Conservation (phyloP, 2,888 invertebrate genomes). For the Subacronicta megacephala region DNA sequence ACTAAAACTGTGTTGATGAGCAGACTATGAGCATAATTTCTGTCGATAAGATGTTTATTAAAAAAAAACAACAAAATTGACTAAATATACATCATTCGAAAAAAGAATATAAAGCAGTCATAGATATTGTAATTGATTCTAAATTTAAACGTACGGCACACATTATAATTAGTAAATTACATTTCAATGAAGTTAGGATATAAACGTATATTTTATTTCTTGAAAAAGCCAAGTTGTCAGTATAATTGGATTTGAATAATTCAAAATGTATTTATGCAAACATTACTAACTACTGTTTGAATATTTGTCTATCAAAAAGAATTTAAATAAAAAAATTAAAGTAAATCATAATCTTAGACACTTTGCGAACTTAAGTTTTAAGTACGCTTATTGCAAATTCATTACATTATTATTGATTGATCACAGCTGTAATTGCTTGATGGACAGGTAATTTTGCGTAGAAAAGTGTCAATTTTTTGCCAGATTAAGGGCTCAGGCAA, state of each 20-base stretch:
- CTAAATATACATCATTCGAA: neutral
- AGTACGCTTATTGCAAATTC: neutral
- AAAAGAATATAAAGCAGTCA: neutral
- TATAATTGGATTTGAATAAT: slow-evolving; percentile 30
- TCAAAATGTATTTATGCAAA: no score
- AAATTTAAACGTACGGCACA: neutral
- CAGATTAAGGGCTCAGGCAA: no score
- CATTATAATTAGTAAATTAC: neutral
- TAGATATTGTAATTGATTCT: no score
- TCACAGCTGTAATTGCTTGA: slow-evolving; percentile 8
- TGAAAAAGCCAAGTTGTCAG: slow-evolving; percentile 13
- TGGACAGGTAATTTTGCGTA: slow-evolving; percentile 4
- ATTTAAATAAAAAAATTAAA: no score
- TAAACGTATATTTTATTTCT: neutral
- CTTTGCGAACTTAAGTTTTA: no score
- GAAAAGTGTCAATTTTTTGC: slow-evolving; percentile 5
- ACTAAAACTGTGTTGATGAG: neutral
- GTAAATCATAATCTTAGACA: neutral
- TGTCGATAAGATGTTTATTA: neutral
- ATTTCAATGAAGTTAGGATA: neutral
- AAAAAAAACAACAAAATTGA: neutral
- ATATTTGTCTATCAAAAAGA: neutral
- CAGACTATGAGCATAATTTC: no score
- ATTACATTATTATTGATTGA: neutral
- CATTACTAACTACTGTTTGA: no score